phyloP scores from a whole-genome alignment of 1,140 invertebrate species.

The Lineus longissimus region DNA sequence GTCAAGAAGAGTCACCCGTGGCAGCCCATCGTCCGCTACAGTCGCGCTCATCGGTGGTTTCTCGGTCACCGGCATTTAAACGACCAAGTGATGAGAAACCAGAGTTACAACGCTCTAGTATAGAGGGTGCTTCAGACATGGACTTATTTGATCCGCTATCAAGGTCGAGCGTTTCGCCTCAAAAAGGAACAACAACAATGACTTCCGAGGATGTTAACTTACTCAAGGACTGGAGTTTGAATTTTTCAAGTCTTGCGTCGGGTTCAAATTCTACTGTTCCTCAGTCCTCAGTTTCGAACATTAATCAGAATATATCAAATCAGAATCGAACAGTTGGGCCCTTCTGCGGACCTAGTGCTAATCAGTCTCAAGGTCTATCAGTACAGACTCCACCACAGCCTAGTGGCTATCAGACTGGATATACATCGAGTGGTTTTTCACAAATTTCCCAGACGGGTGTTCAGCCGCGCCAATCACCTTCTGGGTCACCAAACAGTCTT shows the following conservation, averaged over 20 bases:
- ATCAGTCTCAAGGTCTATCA: no score
- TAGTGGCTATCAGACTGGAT: no score
- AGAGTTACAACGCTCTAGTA: background rate
- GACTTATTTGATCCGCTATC: background rate
- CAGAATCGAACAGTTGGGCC: no score
- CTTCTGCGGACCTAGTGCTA: no score
- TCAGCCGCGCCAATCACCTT: no score
- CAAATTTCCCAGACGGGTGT: no score
- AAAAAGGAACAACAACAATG: background rate
- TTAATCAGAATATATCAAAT: no score
- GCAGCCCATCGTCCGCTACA: background rate
- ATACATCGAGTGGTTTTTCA: no score
- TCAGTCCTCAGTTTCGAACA: no score
- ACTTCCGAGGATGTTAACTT: background rate
- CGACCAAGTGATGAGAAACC: background rate
- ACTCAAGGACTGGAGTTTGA: slow-evolving; percentile 3
- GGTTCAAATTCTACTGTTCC: no score
- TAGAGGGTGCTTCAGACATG: background rate
- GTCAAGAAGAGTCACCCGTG: background rate
- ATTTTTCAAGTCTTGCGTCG: background rate
- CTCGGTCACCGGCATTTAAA: slow-evolving; percentile 4
- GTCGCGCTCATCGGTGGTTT: background rate
- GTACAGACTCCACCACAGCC: no score
- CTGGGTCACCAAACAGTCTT: no score
- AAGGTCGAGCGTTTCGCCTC: background rate